Conservation (phyloP, 1,140 invertebrate species). For the Zeugodacus cucurbitae region DNA sequence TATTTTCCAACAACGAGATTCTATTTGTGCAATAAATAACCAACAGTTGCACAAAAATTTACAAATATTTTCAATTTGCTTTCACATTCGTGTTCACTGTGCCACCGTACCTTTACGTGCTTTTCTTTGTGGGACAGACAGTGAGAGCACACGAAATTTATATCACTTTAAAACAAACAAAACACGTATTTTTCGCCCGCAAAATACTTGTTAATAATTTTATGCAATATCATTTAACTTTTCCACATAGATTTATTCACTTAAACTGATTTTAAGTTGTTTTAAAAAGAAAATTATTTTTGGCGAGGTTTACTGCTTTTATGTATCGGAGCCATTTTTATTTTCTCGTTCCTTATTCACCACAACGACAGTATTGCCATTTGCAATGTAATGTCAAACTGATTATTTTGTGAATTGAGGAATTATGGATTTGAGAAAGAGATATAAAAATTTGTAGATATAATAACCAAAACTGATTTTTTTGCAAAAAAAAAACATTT, state of each 20-base stretch:
- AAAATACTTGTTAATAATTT: not conserved
- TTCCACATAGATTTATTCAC: not conserved
- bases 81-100: slow-evolving; percentile 35
- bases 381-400: not conserved
- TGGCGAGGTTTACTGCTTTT: slow-evolving; percentile 32
- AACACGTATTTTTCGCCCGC: not conserved
- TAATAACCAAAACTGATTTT: not conserved
- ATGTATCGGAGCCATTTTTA: slow-evolving; percentile 47
- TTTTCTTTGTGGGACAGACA: slow-evolving; percentile 31
- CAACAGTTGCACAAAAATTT: slow-evolving; percentile 21
- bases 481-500: too few species aligned
- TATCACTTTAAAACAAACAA: not conserved
- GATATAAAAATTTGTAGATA: not conserved
- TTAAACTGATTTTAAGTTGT: not conserved
- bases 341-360: slow-evolving; percentile 44
- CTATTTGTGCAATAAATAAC: not conserved
- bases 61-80: slow-evolving; percentile 22
- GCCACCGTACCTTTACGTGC: slow-evolving; percentile 5
- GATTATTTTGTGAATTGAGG: not conserved
- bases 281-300: slow-evolving; percentile 15
- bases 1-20: not conserved
- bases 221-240: not conserved
- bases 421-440: not conserved
- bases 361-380: slow-evolving; percentile 9
- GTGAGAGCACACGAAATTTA: slow-evolving; percentile 3